These are phyloP conservation scores for Volucella inanis DNA, from an alignment of 2,888 invertebrate species.

Conservation along the genomic window DNA sequence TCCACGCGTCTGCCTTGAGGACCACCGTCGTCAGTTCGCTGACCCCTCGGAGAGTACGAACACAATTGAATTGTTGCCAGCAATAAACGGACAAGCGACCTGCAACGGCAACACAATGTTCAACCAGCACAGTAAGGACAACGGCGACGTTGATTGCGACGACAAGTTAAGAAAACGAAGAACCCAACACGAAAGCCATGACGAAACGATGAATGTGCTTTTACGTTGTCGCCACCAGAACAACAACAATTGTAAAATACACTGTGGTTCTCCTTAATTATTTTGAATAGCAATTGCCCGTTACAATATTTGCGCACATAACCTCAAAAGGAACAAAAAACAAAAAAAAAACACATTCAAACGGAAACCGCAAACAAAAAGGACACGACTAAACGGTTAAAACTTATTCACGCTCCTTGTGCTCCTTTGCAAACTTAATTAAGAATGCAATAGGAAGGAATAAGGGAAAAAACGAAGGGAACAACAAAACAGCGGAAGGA, in stretches of 20 bases:
- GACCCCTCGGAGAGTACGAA: slow-evolving; percentile 30
- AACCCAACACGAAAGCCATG: too few species aligned
- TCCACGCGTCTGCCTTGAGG: not conserved
- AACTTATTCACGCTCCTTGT: slow-evolving; percentile 33
- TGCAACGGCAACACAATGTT: not conserved
- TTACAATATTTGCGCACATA: slow-evolving; percentile 63
- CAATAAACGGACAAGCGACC: slow-evolving; percentile 28
- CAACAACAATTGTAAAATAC: slow-evolving; percentile 49
- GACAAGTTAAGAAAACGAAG: too few species aligned
- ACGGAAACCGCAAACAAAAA: slow-evolving; percentile 9
- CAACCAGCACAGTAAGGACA: not conserved
- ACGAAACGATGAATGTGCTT: slow-evolving; percentile 56
- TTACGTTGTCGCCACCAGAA: slow-evolving; percentile 59
- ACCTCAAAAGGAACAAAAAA: slow-evolving; percentile 29
- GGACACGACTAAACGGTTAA: slow-evolving; percentile 30
- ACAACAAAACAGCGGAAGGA: slow-evolving; percentile 2
- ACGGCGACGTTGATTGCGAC: not conserved
- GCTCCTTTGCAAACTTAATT: slow-evolving; percentile 61
- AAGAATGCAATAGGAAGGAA: slow-evolving; percentile 65
- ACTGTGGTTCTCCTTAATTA: slow-evolving; percentile 26
- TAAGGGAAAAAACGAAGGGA: slow-evolving; percentile 50
- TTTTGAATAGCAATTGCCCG: slow-evolving; percentile 41
- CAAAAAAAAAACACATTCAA: slow-evolving; percentile 3
- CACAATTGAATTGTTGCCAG: slow-evolving; percentile 60
- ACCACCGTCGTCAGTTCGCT: slow-evolving; percentile 38